Percentiles rank a stretch among this genome's conserved stretches.
Conservation (phyloP, 2,888 invertebrate genomes). For the Polydrusus tereticollis region DNA sequence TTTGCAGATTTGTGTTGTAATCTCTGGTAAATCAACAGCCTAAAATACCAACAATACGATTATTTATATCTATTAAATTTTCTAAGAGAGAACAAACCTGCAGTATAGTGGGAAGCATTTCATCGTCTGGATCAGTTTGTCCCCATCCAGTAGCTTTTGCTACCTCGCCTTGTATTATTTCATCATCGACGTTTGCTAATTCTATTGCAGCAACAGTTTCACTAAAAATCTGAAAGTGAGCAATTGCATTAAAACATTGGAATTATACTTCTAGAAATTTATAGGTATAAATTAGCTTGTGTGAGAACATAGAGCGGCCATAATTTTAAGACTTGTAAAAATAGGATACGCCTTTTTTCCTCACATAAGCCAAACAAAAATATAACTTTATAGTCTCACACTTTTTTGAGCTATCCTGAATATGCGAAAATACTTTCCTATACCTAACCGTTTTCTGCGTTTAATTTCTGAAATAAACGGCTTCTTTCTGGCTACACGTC, state of each 20-base stretch:
- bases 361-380: no score
- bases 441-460: no score
- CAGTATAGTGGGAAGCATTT: constrained; percentile 47
- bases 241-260: not conserved
- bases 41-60: constrained; percentile 7
- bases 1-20: constrained; percentile 52
- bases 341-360: no score
- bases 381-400: no score
- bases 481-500: no score
- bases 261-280: no score
- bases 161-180: constrained; percentile 42
- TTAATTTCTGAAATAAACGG: no score
- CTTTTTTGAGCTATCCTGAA: no score
- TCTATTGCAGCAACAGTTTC: constrained; percentile 60
- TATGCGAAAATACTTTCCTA: no score
- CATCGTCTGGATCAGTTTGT: constrained; percentile 45
- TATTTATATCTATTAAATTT: not conserved
- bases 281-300: no score
- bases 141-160: constrained; percentile 58
- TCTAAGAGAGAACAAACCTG: constrained; percentile 50
- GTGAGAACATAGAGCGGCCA: no score
- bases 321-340: no score
- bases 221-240: constrained; percentile 32
- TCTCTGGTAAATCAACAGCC: constrained; percentile 46
- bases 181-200: constrained; percentile 58